These are phyloP conservation scores for Acridotheres tristis DNA, from an alignment of 2,797 vertebrate species.

Conservation along the genomic window DNA sequence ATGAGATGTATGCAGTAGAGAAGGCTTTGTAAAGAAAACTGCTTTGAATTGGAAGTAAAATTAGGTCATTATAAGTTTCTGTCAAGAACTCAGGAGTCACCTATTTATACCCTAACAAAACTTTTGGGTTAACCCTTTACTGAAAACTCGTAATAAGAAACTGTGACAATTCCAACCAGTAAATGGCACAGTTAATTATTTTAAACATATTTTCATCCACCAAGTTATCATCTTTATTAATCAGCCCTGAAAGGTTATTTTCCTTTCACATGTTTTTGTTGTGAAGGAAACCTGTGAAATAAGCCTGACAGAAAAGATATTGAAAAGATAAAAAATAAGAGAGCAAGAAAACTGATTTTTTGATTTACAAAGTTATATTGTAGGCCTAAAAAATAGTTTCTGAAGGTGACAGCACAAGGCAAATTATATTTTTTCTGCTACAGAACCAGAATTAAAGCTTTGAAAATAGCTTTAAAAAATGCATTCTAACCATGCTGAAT, in stretches of 20 bases:
- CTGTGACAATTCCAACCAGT: not conserved
- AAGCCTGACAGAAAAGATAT: not conserved
- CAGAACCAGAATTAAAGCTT: not conserved
- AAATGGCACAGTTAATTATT: not conserved
- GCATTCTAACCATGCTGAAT: not conserved
- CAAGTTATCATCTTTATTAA: not conserved
- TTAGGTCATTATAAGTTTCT: not conserved
- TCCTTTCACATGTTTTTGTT: not conserved
- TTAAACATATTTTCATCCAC: not conserved
- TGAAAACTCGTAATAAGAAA: not conserved
- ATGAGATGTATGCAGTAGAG: not conserved
- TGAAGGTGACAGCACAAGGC: not conserved
- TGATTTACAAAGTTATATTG: not conserved
- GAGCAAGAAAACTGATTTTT: not conserved
- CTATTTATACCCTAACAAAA: not conserved
- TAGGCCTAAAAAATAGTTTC: not conserved
- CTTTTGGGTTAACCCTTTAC: not conserved
- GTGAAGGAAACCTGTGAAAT: not conserved
- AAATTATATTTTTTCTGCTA: not conserved
- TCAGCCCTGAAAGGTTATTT: not conserved
- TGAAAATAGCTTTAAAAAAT: not conserved
- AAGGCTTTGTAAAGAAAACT: not conserved
- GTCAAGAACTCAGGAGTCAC: not conserved
- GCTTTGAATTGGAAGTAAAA: not conserved
- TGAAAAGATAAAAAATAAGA: not conserved